Percentiles rank a stretch among this genome's conserved stretches.
Evolutionary conservation across 2,797 vertebrate species (phyloP).

Genomic region (Silurus aristotelis): DNA sequence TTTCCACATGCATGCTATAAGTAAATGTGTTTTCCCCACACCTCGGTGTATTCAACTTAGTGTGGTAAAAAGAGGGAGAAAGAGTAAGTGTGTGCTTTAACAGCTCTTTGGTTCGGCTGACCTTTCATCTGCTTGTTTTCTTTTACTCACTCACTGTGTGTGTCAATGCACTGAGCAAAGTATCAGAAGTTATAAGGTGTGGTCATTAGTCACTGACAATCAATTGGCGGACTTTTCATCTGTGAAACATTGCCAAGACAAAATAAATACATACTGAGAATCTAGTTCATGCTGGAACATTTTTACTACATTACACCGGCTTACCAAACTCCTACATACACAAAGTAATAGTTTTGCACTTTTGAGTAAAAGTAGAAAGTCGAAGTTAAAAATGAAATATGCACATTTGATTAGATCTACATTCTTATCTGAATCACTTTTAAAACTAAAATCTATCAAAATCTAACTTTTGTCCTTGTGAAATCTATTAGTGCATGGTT

Average conservation of each 20-base stretch:
- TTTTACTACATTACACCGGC: background rate
- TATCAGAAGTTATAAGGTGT: slow-evolving; percentile 19
- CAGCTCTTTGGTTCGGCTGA: slow-evolving; percentile 24
- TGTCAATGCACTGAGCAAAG: background rate
- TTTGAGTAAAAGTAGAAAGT: background rate
- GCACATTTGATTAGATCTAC: background rate
- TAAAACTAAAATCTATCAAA: background rate
- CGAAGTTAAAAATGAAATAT: background rate
- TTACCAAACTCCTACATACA: background rate
- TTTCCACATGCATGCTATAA: background rate
- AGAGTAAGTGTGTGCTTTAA: background rate
- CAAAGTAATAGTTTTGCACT: background rate
- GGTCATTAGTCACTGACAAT: slow-evolving; percentile 51
- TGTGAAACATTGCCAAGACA: slow-evolving; percentile 11
- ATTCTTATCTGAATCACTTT: background rate
- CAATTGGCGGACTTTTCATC: slow-evolving; percentile 48
- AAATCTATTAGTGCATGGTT: background rate
- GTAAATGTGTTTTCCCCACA: background rate
- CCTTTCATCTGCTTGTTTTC: slow-evolving; percentile 44
- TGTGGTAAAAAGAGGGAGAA: background rate
- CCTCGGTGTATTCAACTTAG: background rate
- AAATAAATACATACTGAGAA: slow-evolving; percentile 4
- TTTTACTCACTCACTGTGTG: slow-evolving; percentile 4
- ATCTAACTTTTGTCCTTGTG: too few relatives aligned
- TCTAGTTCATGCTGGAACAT: background rate